Conservation (phyloP, 1,140 invertebrate genomes). For the Micrasema longulum region DNA sequence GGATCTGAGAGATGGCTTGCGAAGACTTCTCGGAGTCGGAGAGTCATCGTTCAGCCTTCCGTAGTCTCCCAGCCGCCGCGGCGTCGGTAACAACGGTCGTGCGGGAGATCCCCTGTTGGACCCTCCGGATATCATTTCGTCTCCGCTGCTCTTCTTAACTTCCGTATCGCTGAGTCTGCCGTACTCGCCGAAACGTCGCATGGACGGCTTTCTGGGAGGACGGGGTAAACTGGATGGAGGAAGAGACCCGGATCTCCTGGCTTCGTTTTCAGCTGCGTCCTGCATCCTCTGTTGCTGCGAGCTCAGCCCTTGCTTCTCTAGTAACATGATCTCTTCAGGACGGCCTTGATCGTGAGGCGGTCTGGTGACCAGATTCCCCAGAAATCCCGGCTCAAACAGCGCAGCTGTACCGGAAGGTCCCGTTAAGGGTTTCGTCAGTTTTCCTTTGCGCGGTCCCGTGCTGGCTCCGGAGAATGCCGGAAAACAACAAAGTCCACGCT, state of each 20-base stretch:
- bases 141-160: slow-evolving; percentile 69
- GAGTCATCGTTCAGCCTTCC: slow-evolving; percentile 70
- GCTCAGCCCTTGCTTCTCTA: slow-evolving; percentile 81
- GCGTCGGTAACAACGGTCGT: slow-evolving; percentile 73
- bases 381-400: slow-evolving; percentile 68
- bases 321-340: slow-evolving; percentile 77
- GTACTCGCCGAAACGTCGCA: slow-evolving; percentile 68
- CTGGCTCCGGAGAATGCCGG: slow-evolving; percentile 87
- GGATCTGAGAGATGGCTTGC: slow-evolving; percentile 59
- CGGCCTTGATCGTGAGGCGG: slow-evolving; percentile 63
- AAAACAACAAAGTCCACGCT: slow-evolving; percentile 88
- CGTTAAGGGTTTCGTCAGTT: slow-evolving; percentile 84
- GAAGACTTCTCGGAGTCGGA: slow-evolving; percentile 59
- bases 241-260: slow-evolving; percentile 64
- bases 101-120: slow-evolving; percentile 67
- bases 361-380: slow-evolving; percentile 65
- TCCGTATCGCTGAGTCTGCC: slow-evolving; percentile 71
- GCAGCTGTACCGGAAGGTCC: slow-evolving; percentile 72
- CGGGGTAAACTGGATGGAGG: slow-evolving; percentile 77
- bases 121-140: slow-evolving; percentile 50
- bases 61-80: slow-evolving; percentile 70
- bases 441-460: slow-evolving; percentile 84
- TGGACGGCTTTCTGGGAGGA: slow-evolving; percentile 72
- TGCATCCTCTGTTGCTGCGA: slow-evolving; percentile 80
- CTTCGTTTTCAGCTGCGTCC: slow-evolving; percentile 63